These are phyloP conservation scores for Leptinotarsa lineolata DNA, from an alignment of 1,140 invertebrate species.

Conservation along the genomic window DNA sequence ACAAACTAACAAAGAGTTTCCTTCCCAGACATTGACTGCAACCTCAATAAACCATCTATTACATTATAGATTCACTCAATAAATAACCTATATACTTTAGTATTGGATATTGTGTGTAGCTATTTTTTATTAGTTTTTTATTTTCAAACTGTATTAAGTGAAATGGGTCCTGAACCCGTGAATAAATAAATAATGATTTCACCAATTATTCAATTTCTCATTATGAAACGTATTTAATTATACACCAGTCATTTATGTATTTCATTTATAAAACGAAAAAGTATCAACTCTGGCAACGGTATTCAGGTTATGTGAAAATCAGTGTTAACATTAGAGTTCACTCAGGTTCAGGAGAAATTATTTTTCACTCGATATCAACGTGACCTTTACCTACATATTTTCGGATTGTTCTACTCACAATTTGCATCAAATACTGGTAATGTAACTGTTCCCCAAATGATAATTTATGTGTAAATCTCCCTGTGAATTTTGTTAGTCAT, in stretches of 20 bases:
- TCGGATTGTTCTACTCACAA: not conserved
- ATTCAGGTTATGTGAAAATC: slow-evolving; percentile 6
- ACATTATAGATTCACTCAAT: too few relatives aligned
- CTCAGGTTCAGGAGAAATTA: not conserved
- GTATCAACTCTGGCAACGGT: not conserved
- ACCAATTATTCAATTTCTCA: too few relatives aligned
- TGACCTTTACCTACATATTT: not conserved
- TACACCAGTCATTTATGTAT: not conserved
- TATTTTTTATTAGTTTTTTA: too few relatives aligned
- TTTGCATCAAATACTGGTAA: not conserved
- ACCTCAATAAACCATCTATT: too few relatives aligned
- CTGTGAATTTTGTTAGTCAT: not conserved
- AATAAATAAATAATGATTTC: too few relatives aligned
- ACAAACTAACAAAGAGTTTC: too few relatives aligned
- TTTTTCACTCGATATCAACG: not conserved
- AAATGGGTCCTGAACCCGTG: too few relatives aligned
- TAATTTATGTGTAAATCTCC: not conserved
- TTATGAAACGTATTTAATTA: not conserved
- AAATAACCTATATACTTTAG: too few relatives aligned
- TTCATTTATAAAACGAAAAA: not conserved
- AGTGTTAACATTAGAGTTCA: not conserved
- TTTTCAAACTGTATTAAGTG: too few relatives aligned
- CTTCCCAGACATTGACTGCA: too few relatives aligned
- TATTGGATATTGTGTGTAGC: too few relatives aligned
- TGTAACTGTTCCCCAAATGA: not conserved